phyloP scores from a whole-genome alignment of 2,888 invertebrate species.

The Chymomyza procnemis region DNA sequence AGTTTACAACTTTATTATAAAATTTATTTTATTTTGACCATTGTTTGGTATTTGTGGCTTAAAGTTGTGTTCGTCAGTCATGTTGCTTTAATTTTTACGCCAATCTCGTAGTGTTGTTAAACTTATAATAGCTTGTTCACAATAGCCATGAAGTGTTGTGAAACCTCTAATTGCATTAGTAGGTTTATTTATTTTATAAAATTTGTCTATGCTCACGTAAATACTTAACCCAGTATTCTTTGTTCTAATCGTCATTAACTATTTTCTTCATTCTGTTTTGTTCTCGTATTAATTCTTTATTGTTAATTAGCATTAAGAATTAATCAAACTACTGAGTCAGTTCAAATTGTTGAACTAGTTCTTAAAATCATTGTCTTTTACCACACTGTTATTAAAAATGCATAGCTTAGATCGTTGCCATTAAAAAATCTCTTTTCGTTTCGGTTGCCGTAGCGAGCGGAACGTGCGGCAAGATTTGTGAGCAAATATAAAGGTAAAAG shows the following conservation, averaged over 20 bases:
- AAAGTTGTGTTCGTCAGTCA: conserved; percentile 64
- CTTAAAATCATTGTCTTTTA: background rate
- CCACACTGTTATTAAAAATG: background rate
- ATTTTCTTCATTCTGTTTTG: no score
- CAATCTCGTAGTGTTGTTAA: conserved; percentile 18
- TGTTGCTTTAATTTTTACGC: conserved; percentile 33
- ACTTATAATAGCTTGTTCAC: background rate
- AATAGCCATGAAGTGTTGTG: background rate
- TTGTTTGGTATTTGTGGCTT: conserved; percentile 65
- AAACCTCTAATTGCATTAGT: background rate
- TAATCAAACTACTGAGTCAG: background rate
- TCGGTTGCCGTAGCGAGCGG: background rate
- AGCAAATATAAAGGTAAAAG: no score
- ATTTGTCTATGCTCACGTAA: background rate
- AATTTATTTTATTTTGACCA: conserved; percentile 72
- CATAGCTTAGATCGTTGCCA: background rate
- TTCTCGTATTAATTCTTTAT: background rate
- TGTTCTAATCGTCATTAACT: no score
- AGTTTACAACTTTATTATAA: no score
- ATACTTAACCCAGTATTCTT: no score
- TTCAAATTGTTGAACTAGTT: background rate
- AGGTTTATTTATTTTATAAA: background rate
- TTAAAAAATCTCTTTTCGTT: background rate
- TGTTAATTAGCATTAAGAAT: background rate
- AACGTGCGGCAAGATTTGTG: background rate